Base-by-base conservation (phyloP, 2,888 invertebrate genomes). In the Papilio demoleus region DNA sequence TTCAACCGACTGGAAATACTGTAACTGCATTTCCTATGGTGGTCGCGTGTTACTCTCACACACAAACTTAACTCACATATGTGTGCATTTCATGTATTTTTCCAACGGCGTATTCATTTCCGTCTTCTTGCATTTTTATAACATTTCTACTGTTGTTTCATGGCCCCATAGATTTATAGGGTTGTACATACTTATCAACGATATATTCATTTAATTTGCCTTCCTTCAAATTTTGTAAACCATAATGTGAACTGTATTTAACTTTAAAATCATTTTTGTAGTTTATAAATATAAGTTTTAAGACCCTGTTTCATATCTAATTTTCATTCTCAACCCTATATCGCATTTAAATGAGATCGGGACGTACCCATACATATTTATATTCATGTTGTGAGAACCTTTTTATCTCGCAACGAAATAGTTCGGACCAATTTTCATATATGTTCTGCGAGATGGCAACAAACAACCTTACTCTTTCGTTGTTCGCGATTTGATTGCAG, bases 401-500 rank as follows among this genome's bases (percentile, higher is more conserved):
- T 86, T 86, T 85, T 83, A 85, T 85, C 84, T 83, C 77, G 79
- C 83, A 77, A 78, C 78, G 79, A 81, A 88, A 89, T 87, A 88
- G 87, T 88, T 87, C 82, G 79, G 77, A 80, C 83, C 84, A 77
- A 86, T 88, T 87, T 81, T 84, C 86, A 81, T 88, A 81, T 86
- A 84, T 86, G 86, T 83, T 85, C 79, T 79, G 79, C 82, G 81
- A 83, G 84, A 88, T 86, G 87, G 84, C 85, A 87, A 88, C 88
- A 89, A 89, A 89, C 87, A 88, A 86, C 87, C 87, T 85, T 88
- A 87, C 87, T 88, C 87, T 88, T 88, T 86, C 81, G 84, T 80
- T 86, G 85, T 88, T 89, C 82, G 81, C 87, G 81, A 90, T 91
- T 90, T 91, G 90, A 91, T 91, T 90, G 90, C 85, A 74, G 80